Base-by-base conservation (phyloP, 2,113 vertebrate genomes). In the Apaloderma vittatum region DNA sequence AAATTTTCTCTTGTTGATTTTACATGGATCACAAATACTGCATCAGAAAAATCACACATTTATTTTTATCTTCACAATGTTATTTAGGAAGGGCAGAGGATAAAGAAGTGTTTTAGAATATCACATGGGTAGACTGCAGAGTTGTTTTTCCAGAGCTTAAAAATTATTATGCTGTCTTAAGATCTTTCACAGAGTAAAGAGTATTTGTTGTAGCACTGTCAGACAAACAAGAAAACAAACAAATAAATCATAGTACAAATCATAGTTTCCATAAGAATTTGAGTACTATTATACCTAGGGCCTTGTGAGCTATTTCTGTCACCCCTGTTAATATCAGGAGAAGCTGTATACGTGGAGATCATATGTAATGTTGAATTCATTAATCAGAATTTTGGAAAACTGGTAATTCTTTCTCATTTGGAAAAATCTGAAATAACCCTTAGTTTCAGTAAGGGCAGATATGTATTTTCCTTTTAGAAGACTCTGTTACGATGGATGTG, bases 81-180 rank as follows among this genome's bases (percentile, higher is more conserved):
- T 88, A 76, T 86, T 88, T 81, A 91, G 73, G 55, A 89, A 86
- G 20, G 75, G 36, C 46, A 81, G 71, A 80, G 37, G 66, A 75
- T 52, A 83, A 91, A 62, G 19, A 84, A 86, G 49, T 87, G 27
- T 89, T 93, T 87, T 89, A 85, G 65, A 71, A 34, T 81, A 67
- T 87, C 52, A 52, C 29, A 24, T 72, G 19, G 24, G 48, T 81
- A 75, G 48, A 57, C 36, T 78, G 23, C 34, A 67, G n/a, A 66
- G 46, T 36, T 90, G 14, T 84, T 93, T 95, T 80, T 51, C 34
- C 61, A 68, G 70, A 72, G 32, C 52, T 87, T 88, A 75, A 55
- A 92, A 93, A 77, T 74, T 13, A 94, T 81, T 71, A 62, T 55
- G 17, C 30, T 92, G 14, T 58, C 19, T 36, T 76, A 49, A 83